Evolutionary conservation across 2,113 vertebrate genomes (phyloP).

Genomic region (Meleagris gallopavo): DNA sequence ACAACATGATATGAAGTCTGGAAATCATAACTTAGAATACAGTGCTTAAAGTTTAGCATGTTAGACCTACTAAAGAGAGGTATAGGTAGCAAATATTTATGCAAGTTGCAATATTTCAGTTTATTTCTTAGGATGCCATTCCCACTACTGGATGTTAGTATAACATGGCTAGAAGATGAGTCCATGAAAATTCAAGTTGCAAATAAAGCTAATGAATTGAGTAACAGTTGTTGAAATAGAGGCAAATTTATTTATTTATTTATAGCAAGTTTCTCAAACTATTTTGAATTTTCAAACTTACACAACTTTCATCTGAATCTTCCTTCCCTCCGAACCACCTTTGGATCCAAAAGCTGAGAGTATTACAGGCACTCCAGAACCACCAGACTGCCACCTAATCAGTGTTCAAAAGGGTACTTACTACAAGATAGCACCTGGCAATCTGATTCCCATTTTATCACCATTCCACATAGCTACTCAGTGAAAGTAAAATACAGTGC

Average conservation of each 20-base stretch:
- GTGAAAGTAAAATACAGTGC: neutral
- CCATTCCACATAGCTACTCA: neutral
- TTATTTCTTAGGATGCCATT: neutral
- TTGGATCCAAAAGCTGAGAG: neutral
- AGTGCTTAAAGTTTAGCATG: neutral
- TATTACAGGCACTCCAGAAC: neutral
- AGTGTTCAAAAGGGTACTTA: neutral
- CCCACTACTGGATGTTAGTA: neutral
- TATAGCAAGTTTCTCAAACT: neutral
- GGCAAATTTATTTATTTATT: neutral
- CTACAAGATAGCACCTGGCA: accelerated
- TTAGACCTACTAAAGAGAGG: neutral
- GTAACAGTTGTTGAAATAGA: neutral
- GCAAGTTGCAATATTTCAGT: neutral
- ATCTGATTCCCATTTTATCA: neutral
- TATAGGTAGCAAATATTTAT: neutral
- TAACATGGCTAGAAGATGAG: accelerated
- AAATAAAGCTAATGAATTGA: neutral
- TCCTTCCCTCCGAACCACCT: neutral
- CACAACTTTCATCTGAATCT: neutral
- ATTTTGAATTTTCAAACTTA: neutral
- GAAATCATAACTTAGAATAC: neutral
- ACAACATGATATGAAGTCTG: neutral
- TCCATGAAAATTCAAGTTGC: neutral
- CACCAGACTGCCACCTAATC: neutral